phyloP scores from a whole-genome alignment of 2,113 vertebrate genomes.

The Lagopus leucura region DNA sequence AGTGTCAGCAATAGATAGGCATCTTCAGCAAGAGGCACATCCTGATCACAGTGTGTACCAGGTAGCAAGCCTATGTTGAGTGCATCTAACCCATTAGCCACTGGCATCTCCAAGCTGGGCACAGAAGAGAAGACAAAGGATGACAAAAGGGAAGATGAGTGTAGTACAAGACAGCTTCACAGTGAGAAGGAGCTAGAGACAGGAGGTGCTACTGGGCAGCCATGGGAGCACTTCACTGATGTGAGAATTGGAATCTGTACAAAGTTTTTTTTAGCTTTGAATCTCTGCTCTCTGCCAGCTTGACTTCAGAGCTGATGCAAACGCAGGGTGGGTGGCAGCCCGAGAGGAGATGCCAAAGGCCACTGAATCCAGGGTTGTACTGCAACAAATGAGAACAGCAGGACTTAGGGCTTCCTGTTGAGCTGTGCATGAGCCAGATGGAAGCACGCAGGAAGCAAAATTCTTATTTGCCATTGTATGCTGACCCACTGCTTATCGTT shows the following conservation, averaged over 20 bases:
- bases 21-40: neutral
- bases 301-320: neutral
- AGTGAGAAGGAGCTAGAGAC: neutral
- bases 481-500: neutral
- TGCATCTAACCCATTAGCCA: neutral
- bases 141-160: neutral
- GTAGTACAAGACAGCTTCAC: neutral
- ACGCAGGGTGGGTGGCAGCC: neutral
- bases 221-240: neutral
- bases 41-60: neutral
- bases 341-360: neutral
- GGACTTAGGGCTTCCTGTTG: neutral
- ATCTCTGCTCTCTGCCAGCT: neutral
- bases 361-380: neutral
- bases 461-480: neutral
- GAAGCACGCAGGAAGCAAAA: neutral
- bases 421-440: neutral
- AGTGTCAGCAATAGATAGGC: neutral
- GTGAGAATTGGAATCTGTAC: neutral
- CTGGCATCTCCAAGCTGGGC: no score
- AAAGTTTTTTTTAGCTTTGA: neutral
- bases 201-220: neutral
- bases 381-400: neutral
- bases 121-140: neutral
- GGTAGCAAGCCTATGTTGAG: rapidly evolving